Base-by-base conservation (phyloP, 1,140 invertebrate genomes). In the Drosophila repletoides region DNA sequence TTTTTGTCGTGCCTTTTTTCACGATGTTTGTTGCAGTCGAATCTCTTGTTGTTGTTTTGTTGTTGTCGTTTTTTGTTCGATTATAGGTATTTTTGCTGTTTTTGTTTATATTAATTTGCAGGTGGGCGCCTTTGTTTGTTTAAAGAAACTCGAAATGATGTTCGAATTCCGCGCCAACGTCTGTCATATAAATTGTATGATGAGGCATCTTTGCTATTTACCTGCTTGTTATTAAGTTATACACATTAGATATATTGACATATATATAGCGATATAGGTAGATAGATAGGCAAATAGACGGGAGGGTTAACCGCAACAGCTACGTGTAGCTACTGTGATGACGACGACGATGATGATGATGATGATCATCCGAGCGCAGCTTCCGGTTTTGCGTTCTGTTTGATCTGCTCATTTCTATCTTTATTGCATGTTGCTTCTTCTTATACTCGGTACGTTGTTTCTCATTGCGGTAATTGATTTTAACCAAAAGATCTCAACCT, bases 81-180 rank as follows among this genome's bases (percentile, higher is more conserved):
- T 40, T 43, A 19, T 7, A 15, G 22, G 10, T 19, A 34, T 22
- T 41, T 46, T 60, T 51, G 43, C 24, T 65, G 28, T 36, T 33
- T 52, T 69, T 83, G 80, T 75, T 84, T 83, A 75, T 77, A 49
- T 34, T 61, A 45, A 59, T 59, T 68, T 43, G 61, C 70, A 83
- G 80, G 79, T 83, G 79, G 79, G 79, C 80, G 79, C 61, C 14
- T 60, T 84, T 83, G 66, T 86, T 79, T 86, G 75, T 72, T 58
- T 72, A 74, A 51, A 52, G 65, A 48, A 77, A 74, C 59, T 51
- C 70, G 34, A 83, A 73, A 61, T 58, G 36, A 76, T 63, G 41
- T 68, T 68, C 58, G 48, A 63, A 63, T 55, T 48, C 31, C 49
- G 65, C 41, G 43, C 59, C 33, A 53, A 28, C 34, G 51, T 46